These are phyloP conservation scores for Caenorhabditis drosophilae DNA, from an alignment of 2,888 invertebrate genomes.

Conservation along the genomic window DNA sequence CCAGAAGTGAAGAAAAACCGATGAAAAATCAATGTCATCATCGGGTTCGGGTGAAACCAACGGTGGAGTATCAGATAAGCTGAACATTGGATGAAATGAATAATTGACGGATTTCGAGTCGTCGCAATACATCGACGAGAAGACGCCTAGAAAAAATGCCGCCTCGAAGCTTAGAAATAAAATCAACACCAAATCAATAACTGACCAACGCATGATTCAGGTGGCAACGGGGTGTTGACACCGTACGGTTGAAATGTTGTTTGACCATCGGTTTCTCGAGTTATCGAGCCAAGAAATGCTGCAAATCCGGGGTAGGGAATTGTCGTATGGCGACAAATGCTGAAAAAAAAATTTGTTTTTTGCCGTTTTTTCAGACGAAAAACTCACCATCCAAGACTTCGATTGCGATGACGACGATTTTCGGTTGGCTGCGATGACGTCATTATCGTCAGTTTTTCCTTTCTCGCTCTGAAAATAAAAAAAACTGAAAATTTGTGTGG, in stretches of 20 bases:
- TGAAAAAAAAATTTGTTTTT: not conserved
- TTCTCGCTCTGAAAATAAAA: no score
- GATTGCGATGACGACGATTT: conserved; percentile 26
- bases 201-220: conserved; percentile 28
- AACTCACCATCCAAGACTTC: conserved; percentile 20
- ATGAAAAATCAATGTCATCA: conserved; percentile 1
- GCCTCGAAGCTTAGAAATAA: not conserved
- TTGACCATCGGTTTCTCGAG: conserved; percentile 12
- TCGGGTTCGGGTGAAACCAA: conserved; percentile 28
- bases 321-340: conserved; percentile 22
- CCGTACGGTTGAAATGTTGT: conserved; percentile 38
- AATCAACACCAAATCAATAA: not conserved
- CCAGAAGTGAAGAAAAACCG: no score
- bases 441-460: no score
- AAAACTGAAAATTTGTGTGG: no score
- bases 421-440: no score
- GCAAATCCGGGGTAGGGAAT: conserved; percentile 30
- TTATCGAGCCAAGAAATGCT: conserved; percentile 28
- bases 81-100: conserved; percentile 37
- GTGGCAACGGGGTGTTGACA: conserved; percentile 17
- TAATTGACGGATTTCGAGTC: conserved; percentile 14
- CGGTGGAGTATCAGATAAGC: conserved; percentile 27
- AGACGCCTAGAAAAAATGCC: conserved; percentile 19
- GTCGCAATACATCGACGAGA: conserved; percentile 37
- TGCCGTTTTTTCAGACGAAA: not conserved